phyloP scores from a whole-genome alignment of 2,113 vertebrate species.

The Scalopus aquaticus region DNA sequence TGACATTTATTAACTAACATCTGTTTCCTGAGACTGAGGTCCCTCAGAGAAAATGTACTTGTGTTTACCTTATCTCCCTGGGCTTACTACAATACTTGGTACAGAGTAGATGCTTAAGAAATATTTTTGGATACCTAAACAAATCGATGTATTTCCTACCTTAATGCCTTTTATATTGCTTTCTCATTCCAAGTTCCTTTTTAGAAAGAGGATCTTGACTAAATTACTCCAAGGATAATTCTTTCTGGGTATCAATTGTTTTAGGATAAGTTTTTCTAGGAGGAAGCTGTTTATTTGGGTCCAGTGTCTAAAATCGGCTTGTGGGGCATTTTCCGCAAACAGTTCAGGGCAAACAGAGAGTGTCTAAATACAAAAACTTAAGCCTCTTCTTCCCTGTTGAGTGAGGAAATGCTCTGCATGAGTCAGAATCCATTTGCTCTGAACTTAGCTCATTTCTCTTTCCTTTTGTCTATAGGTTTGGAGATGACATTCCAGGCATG shows the following conservation, averaged over 20 bases:
- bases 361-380: slow-evolving; percentile 22
- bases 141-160: not conserved
- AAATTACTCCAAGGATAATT: not conserved
- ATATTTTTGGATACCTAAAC: not conserved
- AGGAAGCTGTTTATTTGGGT: not conserved
- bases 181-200: slow-evolving; percentile 19
- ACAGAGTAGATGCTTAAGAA: not conserved
- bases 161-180: not conserved
- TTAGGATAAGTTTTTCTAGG: not conserved
- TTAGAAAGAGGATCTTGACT: not conserved
- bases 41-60: not conserved
- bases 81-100: not conserved
- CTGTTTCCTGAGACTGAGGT: not conserved
- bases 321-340: not conserved
- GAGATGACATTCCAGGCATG: slow-evolving; percentile 98
- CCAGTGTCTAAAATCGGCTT: not conserved
- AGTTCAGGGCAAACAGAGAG: not conserved
- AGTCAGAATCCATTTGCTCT: not conserved
- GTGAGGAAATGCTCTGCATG: not conserved
- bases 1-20: not conserved
- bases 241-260: not conserved
- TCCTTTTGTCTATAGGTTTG: slow-evolving; percentile 87
- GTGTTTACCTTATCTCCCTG: not conserved
- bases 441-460: not conserved
- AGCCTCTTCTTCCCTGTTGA: not conserved